Base-by-base conservation (phyloP, 2,797 vertebrate species). In the Oreonectes daqikongensis region DNA sequence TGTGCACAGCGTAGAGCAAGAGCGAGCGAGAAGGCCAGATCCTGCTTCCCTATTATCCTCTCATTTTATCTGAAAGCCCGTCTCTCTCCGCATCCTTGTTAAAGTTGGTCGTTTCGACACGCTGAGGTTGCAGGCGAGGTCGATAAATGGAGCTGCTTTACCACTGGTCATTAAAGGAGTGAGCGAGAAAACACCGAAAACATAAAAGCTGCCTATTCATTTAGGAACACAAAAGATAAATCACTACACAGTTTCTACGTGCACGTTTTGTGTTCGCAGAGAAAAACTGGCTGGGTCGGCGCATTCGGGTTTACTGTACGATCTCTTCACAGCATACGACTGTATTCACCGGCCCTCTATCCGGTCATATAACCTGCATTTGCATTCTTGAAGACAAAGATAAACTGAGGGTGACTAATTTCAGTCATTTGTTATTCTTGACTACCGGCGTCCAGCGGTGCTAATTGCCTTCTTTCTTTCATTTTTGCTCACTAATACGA, bases 401-500 rank as follows among this genome's bases (percentile, higher is more conserved):
- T 52, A 28, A 48, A 32, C 42, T 22, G 57, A 30, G 50, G 64
- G 55, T 77, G 61, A 55, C 63, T 61, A 60, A 84, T 85, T 85
- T 79, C 42, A 75, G 44, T 30, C 59, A 42, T 65, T 60, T 72
- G 64, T 44, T 44, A n/a, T 42, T 81, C 46, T 81, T 81, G 72
- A 86, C 85, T 82, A 83, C 69, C 12, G 70, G 40, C 74, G 73
- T 68, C 78, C 82, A 50, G 77, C 18, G 42, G 78, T 53, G 79
- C 57, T 85, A 84, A 83, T 84, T 83, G 75, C 44, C 52, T 73
- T 78, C 42, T 73, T 60, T 69, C 60, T 78, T 66, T 64, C 48
- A 24, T 75, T 72, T 75, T 69, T 78, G 59, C 65, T 4, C 10
- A 59, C 50, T 78, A 82, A 76, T 79, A 72, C 75, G 24, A 79